Evolutionary conservation across 2,888 invertebrate genomes (phyloP).

Genomic region (Philonicus albiceps): DNA sequence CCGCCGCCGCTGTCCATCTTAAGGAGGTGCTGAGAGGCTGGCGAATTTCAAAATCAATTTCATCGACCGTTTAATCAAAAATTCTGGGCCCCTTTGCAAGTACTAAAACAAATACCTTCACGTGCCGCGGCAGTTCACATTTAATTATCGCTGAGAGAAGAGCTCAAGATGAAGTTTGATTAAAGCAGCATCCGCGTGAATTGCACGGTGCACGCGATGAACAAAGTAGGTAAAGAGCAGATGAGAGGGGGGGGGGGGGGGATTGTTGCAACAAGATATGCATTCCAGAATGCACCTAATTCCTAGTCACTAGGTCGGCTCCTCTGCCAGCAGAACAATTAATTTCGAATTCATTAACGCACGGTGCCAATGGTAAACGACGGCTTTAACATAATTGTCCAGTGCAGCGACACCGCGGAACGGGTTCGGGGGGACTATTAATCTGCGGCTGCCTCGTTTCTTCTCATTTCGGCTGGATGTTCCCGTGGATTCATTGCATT

Average conservation of each 20-base stretch:
- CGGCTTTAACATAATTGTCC: constrained; percentile 28
- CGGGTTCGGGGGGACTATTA: constrained; percentile 6
- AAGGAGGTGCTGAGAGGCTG: neutral
- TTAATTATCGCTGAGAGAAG: constrained; percentile 5
- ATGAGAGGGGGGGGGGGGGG: neutral
- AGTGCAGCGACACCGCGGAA: constrained; percentile 6
- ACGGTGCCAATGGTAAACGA: constrained; percentile 3
- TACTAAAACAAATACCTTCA: constrained; percentile 27
- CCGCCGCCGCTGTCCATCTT: neutral
- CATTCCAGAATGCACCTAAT: neutral
- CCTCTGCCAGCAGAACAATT: neutral
- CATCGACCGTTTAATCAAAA: neutral
- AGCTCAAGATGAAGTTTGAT: constrained; percentile 10
- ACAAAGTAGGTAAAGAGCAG: neutral
- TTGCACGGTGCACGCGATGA: neutral
- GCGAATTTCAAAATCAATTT: constrained; percentile 17
- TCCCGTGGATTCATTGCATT: constrained; percentile 29
- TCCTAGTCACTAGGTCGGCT: neutral
- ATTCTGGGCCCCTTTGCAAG: neutral
- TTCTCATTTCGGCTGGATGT: constrained; percentile 7
- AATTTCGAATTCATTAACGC: constrained; percentile 28
- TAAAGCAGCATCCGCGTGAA: neutral
- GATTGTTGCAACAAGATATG: neutral
- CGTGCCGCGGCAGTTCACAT: constrained; percentile 6
- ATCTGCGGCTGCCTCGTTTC: constrained; percentile 14